Evolutionary conservation across 2,888 invertebrate species (phyloP).

Genomic region (Gastrophysa polygoni): DNA sequence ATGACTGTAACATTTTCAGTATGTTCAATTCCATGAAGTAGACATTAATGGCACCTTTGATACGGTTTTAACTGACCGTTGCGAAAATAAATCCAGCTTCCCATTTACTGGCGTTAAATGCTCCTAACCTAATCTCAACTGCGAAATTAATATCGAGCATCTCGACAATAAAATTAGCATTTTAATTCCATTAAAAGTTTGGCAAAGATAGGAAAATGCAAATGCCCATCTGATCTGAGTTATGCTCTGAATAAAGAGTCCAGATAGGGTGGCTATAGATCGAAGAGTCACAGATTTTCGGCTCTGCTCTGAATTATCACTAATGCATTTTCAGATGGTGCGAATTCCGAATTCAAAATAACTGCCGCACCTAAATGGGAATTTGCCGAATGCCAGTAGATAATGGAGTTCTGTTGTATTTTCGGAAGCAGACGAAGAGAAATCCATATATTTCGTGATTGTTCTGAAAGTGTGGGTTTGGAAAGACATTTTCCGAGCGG

Average conservation of each 20-base stretch:
- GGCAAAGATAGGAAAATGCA: conserved; percentile 41
- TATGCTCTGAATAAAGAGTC: conserved; percentile 32
- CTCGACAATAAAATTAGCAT: conserved; percentile 39
- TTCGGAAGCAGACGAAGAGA: conserved; percentile 23
- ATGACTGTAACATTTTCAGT: too few relatives aligned
- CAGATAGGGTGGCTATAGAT: conserved; percentile 34
- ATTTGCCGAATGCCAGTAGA: neutral
- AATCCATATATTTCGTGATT: conserved; percentile 22
- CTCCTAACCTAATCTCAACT: conserved; percentile 29
- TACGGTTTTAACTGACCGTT: neutral
- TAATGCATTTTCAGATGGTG: conserved; percentile 48
- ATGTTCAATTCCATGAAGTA: too few relatives aligned
- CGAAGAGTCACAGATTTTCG: conserved; percentile 39
- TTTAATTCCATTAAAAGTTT: conserved; percentile 42
- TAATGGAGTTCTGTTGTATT: conserved; percentile 47
- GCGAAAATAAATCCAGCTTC: neutral
- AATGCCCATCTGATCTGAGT: conserved; percentile 36
- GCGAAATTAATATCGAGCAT: conserved; percentile 30
- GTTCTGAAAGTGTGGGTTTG: conserved; percentile 27
- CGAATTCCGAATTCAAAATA: conserved; percentile 45
- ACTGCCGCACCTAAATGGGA: conserved; percentile 29
- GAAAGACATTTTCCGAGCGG: neutral
- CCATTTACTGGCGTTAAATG: conserved; percentile 20
- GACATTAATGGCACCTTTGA: neutral
- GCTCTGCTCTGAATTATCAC: conserved; percentile 46